Base-by-base conservation (phyloP, 2,888 invertebrate genomes). In the Parochlus steinenii region DNA sequence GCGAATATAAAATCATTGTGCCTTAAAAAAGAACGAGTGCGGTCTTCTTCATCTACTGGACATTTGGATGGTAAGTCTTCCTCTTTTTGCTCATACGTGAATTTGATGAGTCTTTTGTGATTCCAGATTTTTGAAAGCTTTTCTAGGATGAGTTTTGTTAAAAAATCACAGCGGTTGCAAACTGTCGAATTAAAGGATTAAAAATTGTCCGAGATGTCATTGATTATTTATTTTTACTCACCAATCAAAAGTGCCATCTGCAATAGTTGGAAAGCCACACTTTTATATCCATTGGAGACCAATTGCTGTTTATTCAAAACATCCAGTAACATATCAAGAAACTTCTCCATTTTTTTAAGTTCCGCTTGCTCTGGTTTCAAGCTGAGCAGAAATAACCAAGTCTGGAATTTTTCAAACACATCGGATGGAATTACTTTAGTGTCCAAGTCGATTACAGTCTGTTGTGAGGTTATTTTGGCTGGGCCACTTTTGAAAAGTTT, bases 191-290 rank as follows among this genome's bases (percentile, higher is more conserved):
- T 15, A 22, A 33, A 11, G 3, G 15, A 3, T 14, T 31, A 23
- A 15, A 15, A 31, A 31, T 19, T 31, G 12, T 14, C 8, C 24
- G 7, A 11, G 14, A 11, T 27, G 27, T 27, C 7, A 10, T 11
- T 10, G 7, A 11, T 1, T 11, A 11, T 12, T 27, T 8, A 19
- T 15, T 16, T 16, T 7, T 22, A 38, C 14, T 44, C 44, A 35
- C 57, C 52, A 5, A 58, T 39, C 27, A 56, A 45, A 34, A 56
- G 52, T 5, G 51, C 18, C n/a, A 58, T 39, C 20, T 52, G 49
- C 2, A 58, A 42, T 8, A 50, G 31, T 4, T 47, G 42, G 0
- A 47, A 40, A 1, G 50, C 52, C 2, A 55, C 39, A 7, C 54
- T 29, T 15, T 51, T 46, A 39, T 52, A 54, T 18, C 50, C 49